Conservation (phyloP, 2,888 invertebrate species). For the Amphimallon solstitiale region DNA sequence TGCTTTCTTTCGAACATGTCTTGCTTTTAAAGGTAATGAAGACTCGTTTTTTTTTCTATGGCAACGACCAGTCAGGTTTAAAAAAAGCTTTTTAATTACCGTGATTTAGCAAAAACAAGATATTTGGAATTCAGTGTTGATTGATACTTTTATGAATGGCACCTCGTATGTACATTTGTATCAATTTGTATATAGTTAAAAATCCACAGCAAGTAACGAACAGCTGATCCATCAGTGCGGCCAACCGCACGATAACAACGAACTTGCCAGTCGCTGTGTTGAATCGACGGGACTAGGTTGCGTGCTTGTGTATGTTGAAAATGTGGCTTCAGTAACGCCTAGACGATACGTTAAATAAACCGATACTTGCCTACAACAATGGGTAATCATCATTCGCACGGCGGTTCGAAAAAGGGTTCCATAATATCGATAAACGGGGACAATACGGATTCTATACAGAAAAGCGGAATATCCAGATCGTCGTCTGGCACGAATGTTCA, state of each 20-base stretch:
- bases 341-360: constrained; percentile 16
- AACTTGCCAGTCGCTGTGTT: constrained; percentile 29
- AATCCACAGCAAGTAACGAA: too few species aligned
- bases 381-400: constrained; percentile 61
- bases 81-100: too few species aligned
- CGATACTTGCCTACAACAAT: constrained; percentile 46
- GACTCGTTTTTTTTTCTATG: too few species aligned
- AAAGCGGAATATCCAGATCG: constrained; percentile 68
- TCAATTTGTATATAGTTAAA: too few species aligned
- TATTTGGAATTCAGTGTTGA: too few species aligned
- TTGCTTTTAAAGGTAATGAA: background rate
- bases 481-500: constrained; percentile 75
- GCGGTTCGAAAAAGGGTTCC: constrained; percentile 50
- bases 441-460: constrained; percentile 62
- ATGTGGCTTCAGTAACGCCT: constrained; percentile 43
- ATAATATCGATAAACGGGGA: constrained; percentile 48
- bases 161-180: too few species aligned
- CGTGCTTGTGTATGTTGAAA: constrained; percentile 27
- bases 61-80: too few species aligned
- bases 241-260: constrained; percentile 23
- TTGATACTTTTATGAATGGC: too few species aligned
- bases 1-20: background rate
- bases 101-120: too few species aligned
- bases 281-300: constrained; percentile 11
- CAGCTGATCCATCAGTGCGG: constrained; percentile 33